Evolutionary conservation across 2,797 vertebrate species (phyloP).

Genomic region (Phataginus tricuspis): DNA sequence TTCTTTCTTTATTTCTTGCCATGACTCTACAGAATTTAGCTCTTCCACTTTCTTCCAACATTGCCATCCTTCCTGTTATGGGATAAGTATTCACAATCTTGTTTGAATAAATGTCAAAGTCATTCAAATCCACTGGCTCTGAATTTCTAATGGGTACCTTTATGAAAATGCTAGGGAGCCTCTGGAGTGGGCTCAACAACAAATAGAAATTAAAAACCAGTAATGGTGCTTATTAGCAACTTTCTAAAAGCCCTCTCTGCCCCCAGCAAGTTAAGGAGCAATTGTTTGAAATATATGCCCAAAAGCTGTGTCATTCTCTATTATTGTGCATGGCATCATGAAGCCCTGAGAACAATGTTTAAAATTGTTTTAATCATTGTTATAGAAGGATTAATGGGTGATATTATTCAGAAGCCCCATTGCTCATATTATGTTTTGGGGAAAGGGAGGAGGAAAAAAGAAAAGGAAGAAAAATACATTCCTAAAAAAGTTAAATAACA

Average conservation of each 20-base stretch:
- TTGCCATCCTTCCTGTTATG: neutral
- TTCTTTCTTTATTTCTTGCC: conserved; percentile 49
- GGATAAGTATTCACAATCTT: conserved; percentile 34
- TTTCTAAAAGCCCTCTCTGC: conserved; percentile 18
- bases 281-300: neutral
- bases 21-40: neutral
- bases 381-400: conserved; percentile 21
- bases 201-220: conserved; percentile 52
- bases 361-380: conserved; percentile 41
- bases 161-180: conserved; percentile 50
- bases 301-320: conserved; percentile 13
- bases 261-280: neutral
- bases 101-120: conserved; percentile 48
- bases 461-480: conserved; percentile 56
- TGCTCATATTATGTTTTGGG: conserved; percentile 53
- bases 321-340: neutral
- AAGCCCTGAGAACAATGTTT: conserved; percentile 37
- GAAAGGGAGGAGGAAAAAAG: neutral
- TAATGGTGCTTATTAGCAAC: conserved; percentile 29
- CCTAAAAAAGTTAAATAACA: conserved; percentile 65
- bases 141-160: conserved; percentile 53
- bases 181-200: conserved; percentile 12
- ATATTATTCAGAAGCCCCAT: conserved; percentile 60
- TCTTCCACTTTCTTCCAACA: conserved; percentile 7
- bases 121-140: neutral